Percentiles rank a stretch among this genome's conserved stretches.
Evolutionary conservation across 2,113 vertebrate species (phyloP).

Genomic region (Sinocyclocheilus anophthalmus): DNA sequence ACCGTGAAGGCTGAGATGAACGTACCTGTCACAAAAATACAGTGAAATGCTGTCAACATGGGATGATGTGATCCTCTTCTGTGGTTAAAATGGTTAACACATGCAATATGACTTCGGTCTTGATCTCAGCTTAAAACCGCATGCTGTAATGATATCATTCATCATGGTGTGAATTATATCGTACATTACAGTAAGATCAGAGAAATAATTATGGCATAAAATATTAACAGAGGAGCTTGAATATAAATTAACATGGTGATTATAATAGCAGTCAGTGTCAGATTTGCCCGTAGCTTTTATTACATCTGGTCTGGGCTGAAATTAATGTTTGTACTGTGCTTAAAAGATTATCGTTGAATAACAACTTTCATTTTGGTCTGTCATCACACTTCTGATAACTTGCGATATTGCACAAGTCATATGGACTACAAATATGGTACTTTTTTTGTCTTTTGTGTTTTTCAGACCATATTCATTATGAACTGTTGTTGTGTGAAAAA

Average conservation of each 20-base stretch:
- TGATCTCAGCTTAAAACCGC: background rate
- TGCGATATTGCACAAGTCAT: background rate
- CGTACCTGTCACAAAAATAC: slow-evolving; percentile 77
- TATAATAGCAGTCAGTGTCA: background rate
- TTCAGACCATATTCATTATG: too few species aligned
- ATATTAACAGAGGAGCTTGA: background rate
- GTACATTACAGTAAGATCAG: background rate
- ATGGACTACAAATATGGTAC: background rate
- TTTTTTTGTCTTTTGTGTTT: background rate
- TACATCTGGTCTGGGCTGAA: background rate
- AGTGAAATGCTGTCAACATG: background rate
- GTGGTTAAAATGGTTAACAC: background rate
- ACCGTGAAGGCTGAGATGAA: slow-evolving; percentile 94
- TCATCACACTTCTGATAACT: too few species aligned
- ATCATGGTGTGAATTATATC: slow-evolving; percentile 9
- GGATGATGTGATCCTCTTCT: background rate
- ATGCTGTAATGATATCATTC: slow-evolving; percentile 8
- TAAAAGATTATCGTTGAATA: background rate
- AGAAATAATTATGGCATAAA: slow-evolving; percentile 9
- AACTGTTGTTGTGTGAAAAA: too few species aligned
- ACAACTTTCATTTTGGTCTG: too few species aligned
- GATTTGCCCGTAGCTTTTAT: background rate
- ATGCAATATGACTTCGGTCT: background rate
- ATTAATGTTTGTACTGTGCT: background rate
- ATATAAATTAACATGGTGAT: slow-evolving; percentile 6